These are phyloP conservation scores for Sarcophaga rosellei DNA, from an alignment of 2,888 invertebrate genomes.

Conservation along the genomic window DNA sequence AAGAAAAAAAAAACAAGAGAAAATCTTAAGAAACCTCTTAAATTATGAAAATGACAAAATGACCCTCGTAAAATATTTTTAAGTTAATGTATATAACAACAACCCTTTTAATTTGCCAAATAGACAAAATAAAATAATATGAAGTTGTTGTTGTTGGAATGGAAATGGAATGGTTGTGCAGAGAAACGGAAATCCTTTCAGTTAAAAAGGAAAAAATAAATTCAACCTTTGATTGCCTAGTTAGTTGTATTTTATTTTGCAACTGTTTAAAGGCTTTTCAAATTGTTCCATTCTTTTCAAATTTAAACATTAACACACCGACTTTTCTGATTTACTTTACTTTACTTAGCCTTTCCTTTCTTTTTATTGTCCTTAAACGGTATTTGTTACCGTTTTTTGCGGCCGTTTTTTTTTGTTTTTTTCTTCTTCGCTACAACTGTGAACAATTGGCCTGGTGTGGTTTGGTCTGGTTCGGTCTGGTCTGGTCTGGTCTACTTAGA, in stretches of 20 bases:
- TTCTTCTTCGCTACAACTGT: conserved; percentile 4
- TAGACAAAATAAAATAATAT: not conserved
- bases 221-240: no score
- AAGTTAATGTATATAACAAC: not conserved
- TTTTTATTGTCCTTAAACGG: conserved; percentile 11
- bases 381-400: not conserved
- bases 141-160: no score
- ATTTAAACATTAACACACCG: not conserved
- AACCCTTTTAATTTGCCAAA: not conserved
- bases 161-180: not conserved
- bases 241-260: not conserved
- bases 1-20: not conserved
- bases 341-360: conserved; percentile 18
- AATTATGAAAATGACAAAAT: not conserved
- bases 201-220: not conserved
- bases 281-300: not conserved
- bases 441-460: conserved; percentile 16
- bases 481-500: not conserved
- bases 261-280: conserved; percentile 40
- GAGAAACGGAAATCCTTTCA: not conserved
- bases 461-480: not conserved
- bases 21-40: not conserved
- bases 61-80: not conserved
- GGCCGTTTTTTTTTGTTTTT: not conserved
- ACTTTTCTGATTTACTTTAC: not conserved